A percentile compares a stretch with the other conserved stretches of the same genome.
Conservation (phyloP, 1,140 invertebrate species). For the Ceratina australensis region DNA sequence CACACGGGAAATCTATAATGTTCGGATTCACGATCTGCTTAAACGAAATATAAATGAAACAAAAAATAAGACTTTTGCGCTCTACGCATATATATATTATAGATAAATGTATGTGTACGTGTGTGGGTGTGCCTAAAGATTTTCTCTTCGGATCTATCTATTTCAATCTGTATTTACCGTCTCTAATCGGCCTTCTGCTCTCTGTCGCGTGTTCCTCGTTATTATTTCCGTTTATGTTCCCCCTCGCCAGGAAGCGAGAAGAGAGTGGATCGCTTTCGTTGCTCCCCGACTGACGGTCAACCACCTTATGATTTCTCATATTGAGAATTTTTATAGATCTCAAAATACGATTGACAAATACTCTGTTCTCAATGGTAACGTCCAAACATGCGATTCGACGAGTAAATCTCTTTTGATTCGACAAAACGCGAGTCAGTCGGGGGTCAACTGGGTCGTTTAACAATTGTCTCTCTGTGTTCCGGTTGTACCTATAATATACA, state of each 20-base stretch:
- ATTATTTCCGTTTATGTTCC: background rate
- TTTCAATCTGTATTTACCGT: slow-evolving; percentile 60
- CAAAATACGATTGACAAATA: too few relatives aligned
- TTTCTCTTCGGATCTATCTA: slow-evolving; percentile 61
- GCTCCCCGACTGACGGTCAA: slow-evolving; percentile 21
- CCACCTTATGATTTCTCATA: background rate
- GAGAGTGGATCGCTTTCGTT: slow-evolving; percentile 21
- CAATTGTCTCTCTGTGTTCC: slow-evolving; percentile 63
- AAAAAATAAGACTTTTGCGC: slow-evolving; percentile 54
- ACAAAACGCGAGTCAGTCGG: slow-evolving; percentile 30
- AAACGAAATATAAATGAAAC: slow-evolving; percentile 45
- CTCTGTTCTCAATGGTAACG: too few relatives aligned
- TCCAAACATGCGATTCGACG: too few relatives aligned
- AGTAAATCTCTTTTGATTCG: background rate
- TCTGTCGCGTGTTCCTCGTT: slow-evolving; percentile 37
- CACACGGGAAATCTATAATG: slow-evolving; percentile 41
- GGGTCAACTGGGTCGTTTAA: slow-evolving; percentile 56
- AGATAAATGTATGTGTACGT: slow-evolving; percentile 66
- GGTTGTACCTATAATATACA: slow-evolving; percentile 37
- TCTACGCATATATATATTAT: slow-evolving; percentile 61
- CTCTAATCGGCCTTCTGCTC: slow-evolving; percentile 43
- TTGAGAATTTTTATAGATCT: background rate
- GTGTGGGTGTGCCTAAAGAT: slow-evolving; percentile 66
- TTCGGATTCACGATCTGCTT: slow-evolving; percentile 57
- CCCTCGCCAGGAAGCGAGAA: background rate